Conservation (phyloP, 2,113 vertebrate genomes). For the Chrysochloris asiatica region DNA sequence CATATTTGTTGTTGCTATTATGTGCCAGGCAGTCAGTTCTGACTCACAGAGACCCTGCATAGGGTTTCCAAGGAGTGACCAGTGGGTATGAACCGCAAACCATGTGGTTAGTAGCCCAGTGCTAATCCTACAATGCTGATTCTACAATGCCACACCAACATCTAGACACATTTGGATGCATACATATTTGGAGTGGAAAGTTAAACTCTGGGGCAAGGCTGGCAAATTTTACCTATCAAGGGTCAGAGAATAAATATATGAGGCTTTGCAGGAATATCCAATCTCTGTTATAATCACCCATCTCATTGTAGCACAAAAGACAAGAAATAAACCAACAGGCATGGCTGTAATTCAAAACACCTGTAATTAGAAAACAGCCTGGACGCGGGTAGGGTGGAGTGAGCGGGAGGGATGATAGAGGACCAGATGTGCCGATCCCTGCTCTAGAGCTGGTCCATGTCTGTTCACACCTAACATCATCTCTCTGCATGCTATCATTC, state of each 20-base stretch:
- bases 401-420: background rate
- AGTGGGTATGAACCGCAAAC: no score
- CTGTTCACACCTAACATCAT: background rate
- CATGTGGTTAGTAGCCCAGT: no score
- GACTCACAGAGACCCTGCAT: no score
- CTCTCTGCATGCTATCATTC: background rate
- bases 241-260: rapidly evolving
- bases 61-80: no score
- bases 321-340: rapidly evolving
- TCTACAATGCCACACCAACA: no score
- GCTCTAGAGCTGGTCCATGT: background rate
- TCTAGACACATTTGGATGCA: no score
- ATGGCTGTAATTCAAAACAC: background rate
- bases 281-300: background rate
- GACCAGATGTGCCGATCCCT: background rate
- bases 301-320: background rate
- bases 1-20: no score
- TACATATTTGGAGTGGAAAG: background rate
- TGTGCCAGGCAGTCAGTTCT: no score
- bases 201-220: background rate
- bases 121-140: no score
- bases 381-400: no score
- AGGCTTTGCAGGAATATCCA: rapidly evolving
- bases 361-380: background rate
- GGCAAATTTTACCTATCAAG: background rate